These are phyloP conservation scores for Neuroterus valhalla DNA, from an alignment of 1,140 invertebrate genomes.

Conservation along the genomic window DNA sequence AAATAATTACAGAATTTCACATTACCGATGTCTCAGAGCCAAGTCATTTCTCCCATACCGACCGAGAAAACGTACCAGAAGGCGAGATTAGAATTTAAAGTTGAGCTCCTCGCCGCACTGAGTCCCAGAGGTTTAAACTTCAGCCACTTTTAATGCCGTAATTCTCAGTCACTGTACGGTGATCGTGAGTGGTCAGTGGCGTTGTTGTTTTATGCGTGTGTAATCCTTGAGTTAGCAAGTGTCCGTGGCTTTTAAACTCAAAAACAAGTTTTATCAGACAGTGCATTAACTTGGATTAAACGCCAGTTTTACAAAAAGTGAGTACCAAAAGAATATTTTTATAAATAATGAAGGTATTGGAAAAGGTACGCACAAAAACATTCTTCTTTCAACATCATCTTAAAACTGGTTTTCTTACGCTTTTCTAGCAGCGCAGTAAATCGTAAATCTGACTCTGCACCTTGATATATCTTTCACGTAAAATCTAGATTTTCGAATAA, in stretches of 20 bases:
- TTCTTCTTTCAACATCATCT: neutral
- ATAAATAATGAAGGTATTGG: neutral
- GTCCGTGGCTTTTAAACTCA: conserved; percentile 26
- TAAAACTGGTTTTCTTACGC: conserved; percentile 18
- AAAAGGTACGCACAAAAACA: neutral
- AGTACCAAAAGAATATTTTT: neutral
- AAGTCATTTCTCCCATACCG: no score
- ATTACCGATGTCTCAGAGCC: no score
- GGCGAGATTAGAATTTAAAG: neutral
- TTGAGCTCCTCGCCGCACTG: neutral
- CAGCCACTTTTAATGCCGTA: neutral
- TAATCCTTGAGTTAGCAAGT: neutral
- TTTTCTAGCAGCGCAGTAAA: conserved; percentile 22
- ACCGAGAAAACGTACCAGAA: neutral
- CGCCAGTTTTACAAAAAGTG: neutral
- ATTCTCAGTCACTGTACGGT: conserved; percentile 1
- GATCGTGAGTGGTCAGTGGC: neutral
- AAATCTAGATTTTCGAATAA: neutral
- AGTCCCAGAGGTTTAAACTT: no score
- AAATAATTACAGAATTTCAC: no score
- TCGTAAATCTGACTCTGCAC: neutral
- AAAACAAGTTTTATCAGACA: conserved; percentile 4
- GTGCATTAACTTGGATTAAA: conserved; percentile 11
- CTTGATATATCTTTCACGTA: neutral
- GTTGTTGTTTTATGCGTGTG: neutral